Conservation (phyloP, 1,140 invertebrate species). For the Orchesella cincta region DNA sequence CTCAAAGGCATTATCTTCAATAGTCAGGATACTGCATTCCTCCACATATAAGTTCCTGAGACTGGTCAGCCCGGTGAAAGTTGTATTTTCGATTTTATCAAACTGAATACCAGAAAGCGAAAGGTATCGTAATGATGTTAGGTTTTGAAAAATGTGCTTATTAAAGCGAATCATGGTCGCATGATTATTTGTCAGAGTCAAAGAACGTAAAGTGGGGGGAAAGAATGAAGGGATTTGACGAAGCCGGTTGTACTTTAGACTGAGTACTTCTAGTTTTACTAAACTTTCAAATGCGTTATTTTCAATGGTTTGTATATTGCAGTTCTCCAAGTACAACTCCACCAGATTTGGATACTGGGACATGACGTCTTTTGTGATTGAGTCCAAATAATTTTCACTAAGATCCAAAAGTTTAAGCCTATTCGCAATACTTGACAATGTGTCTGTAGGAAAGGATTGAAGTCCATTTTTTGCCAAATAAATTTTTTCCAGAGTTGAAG, state of each 20-base stretch:
- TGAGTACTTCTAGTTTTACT: constrained; percentile 17
- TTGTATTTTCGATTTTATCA: neutral
- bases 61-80: constrained; percentile 30
- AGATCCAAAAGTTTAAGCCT: constrained; percentile 32
- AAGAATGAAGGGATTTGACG: neutral
- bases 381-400: constrained; percentile 31
- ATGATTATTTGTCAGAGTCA: neutral
- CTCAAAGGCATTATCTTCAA: constrained; percentile 32
- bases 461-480: neutral
- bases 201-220: neutral
- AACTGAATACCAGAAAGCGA: neutral
- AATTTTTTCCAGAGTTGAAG: neutral
- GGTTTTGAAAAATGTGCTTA: neutral
- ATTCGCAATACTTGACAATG: neutral
- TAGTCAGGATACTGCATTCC: constrained; percentile 5
- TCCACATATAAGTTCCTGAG: constrained; percentile 19
- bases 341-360: neutral
- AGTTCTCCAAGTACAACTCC: constrained; percentile 26
- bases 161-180: neutral
- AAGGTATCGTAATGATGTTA: neutral
- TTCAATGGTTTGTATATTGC: constrained; percentile 23
- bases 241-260: constrained; percentile 32
- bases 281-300: constrained; percentile 26
- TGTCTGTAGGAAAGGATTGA: neutral
- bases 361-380: constrained; percentile 12